Base-by-base conservation (phyloP, 2,113 vertebrate species). In the Climacteris rufus region DNA sequence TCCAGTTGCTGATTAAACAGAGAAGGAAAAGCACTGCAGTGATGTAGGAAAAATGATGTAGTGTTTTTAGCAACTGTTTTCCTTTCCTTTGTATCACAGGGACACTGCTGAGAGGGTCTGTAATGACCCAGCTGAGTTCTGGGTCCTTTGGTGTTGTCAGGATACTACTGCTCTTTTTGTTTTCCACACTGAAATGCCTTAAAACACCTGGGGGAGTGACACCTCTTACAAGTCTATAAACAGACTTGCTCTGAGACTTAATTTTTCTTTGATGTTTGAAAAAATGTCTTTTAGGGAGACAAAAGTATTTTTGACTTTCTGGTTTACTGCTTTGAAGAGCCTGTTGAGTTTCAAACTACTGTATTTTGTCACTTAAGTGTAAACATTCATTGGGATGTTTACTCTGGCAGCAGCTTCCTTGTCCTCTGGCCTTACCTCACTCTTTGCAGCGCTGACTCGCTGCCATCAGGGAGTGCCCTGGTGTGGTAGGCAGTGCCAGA, bases 381-480 rank as follows among this genome's bases (percentile, higher is more conserved):
- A 47, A 60, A 66, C 78, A 53, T 44, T 25, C 17, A 5, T 17
- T n/a, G 78, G 69, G 65, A 8, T 61, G n/a, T 66, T 77, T 42
- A 31, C 24, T 82, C 39, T 66, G 60, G 40, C 37, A 56, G 64
- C 64, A 71, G 33, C 56, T 78, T 78, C 33, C 33, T 74, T 70
- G 19, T 47, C 4, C 8, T 78, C 50, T 66, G 78, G 56, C 60
- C 33, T 70, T n/a, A n/a, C 18, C 13, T 28, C 9, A 15, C 0
- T 0, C 60, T 87, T 47, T 11, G 35, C 64, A 70, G 69, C 56
- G 35, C 30, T 66, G 19, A 2, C 47, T 35, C 0, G 0, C 23
- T 47, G 24, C 39, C 50, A 20, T 13, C 37, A 8, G 49, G 12
- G 31, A 30, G 25, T 21, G 45, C 19, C 49, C 24, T 22, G 9